phyloP scores from a whole-genome alignment of 1,140 invertebrate species.

The Meteorus sp. region DNA sequence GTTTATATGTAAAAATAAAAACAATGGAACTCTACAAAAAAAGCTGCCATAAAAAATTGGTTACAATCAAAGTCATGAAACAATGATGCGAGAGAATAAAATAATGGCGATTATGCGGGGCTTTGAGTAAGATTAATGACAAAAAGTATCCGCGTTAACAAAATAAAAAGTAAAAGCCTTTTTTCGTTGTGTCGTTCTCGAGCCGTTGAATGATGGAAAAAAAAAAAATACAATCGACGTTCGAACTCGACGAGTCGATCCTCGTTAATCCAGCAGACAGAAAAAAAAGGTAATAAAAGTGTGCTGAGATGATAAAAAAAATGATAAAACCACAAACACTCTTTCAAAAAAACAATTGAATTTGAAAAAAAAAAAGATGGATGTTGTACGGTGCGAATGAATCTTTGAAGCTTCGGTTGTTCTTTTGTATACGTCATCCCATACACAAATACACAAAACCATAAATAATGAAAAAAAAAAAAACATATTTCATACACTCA shows the following conservation, averaged over 20 bases:
- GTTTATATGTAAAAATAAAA: background rate
- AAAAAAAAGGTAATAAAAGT: constrained; percentile 31
- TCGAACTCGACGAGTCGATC: constrained; percentile 43
- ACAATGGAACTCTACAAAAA: constrained; percentile 17
- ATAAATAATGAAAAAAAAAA: constrained; percentile 3
- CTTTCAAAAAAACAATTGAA: constrained; percentile 49
- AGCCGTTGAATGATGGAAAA: constrained; percentile 25
- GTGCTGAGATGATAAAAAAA: constrained; percentile 16
- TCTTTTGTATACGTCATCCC: constrained; percentile 41
- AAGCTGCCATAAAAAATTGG: constrained; percentile 11
- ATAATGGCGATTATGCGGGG: constrained; percentile 38
- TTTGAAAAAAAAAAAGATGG: no score
- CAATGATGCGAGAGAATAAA: constrained; percentile 1
- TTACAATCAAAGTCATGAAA: constrained; percentile 9
- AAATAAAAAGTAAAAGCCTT: constrained; percentile 54
- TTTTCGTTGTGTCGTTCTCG: constrained; percentile 53
- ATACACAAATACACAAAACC: constrained; percentile 4
- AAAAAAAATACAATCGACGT: constrained; percentile 37
- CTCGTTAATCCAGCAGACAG: constrained; percentile 45
- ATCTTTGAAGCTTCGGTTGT: constrained; percentile 54
- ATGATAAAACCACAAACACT: constrained; percentile 20
- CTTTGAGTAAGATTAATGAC: constrained; percentile 21
- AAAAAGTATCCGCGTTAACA: constrained; percentile 55
- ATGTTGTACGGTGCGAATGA: constrained; percentile 59
- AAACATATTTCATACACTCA: background rate